Evolutionary conservation across 2,888 invertebrate species (phyloP), one percentile per base, ranked within the genome.

Genomic region (Hoplodrina ambigua): DNA sequence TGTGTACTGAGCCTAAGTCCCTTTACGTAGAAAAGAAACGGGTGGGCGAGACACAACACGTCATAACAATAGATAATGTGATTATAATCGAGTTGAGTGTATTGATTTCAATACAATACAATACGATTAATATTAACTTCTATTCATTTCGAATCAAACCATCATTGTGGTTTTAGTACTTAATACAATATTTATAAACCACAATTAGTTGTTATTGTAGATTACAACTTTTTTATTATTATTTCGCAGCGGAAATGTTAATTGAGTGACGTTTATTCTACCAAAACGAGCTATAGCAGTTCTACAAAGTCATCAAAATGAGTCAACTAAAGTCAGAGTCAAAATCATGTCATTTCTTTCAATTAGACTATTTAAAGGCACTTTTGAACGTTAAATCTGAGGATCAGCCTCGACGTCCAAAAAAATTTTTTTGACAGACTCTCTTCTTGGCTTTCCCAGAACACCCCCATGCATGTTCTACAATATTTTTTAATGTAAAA

Each of bases 91-190:
- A 33, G 49, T 53, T 33, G 59, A 64, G 52, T 53, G 53, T 75
- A 72, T 75, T 57, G 79, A 60, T 73, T 53, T 73, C 25, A 55
- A 17, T 46, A 46, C 17, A 60, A n/a, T n/a, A 64, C 56, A 62
- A 77, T 57, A 44, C 17, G 49, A 25, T 49, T 54, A 33, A 54
- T 57, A 33, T 25, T 11, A 7, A 33, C 52, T 46, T 52, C 65
- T 66, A 75, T 75, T 75, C 78, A 73, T 78, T 66, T 71, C 66
- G 20, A 62, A 75, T 75, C 65, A 78, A 58, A 65, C 57, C n/a
- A 41, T 46, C 6, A 50, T 37, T 13, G 50, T 20, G 37, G 54
- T 58, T 62, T 46, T 4, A 61, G 49, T 41, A 55, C 72, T 72
- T 65, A 54, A 75, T 58, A 44, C 52, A 49, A 2, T 25, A 25